Conservation (phyloP, 2,797 vertebrate species). For the Hirundo rustica region DNA sequence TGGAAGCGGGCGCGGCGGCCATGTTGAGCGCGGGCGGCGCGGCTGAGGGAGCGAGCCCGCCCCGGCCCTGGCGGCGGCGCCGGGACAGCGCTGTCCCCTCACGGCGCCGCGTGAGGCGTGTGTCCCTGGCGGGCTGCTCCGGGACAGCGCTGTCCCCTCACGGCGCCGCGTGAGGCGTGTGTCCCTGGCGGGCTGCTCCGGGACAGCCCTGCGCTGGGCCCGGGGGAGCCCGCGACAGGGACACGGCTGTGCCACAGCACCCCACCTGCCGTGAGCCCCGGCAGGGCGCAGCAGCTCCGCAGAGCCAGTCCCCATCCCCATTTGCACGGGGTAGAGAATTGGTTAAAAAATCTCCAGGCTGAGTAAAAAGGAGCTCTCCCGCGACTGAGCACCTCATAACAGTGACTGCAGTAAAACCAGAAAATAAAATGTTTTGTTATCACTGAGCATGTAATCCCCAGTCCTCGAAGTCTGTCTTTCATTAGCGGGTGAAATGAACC, state of each 20-base stretch:
- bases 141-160: accelerated
- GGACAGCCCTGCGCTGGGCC: accelerated
- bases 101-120: accelerated
- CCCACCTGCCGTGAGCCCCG: accelerated
- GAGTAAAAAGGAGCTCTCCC: not conserved
- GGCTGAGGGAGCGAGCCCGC: accelerated
- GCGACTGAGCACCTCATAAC: accelerated
- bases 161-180: accelerated
- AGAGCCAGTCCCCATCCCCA: too few species aligned
- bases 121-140: not conserved
- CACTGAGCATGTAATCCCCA: not conserved
- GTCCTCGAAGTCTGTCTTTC: not conserved
- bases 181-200: accelerated
- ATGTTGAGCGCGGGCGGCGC: not conserved
- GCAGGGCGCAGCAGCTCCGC: not conserved
- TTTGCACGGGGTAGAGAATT: too few species aligned
- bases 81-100: accelerated
- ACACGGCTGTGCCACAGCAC: accelerated
- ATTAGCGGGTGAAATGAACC: accelerated
- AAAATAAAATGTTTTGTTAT: not conserved
- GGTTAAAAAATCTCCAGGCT: not conserved
- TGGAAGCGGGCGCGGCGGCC: not conserved
- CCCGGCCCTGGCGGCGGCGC: too few species aligned
- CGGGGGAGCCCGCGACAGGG: accelerated
- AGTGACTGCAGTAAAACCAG: not conserved